Evolutionary conservation across 1,140 invertebrate species (phyloP).

Genomic region (Papilio glaucus): DNA sequence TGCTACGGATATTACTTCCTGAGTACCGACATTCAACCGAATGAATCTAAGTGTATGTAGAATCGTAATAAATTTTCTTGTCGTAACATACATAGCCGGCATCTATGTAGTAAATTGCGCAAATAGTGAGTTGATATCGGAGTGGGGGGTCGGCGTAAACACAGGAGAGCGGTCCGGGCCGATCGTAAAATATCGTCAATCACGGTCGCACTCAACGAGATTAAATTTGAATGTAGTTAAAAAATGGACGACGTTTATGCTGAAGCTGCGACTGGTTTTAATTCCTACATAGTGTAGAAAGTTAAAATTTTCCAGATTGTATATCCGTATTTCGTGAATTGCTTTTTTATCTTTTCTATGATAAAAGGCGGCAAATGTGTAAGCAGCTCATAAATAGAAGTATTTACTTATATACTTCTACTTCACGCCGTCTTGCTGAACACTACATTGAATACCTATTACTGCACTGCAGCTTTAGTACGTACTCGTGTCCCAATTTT

Average conservation of each 20-base stretch:
- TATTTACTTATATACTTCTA: too few relatives aligned
- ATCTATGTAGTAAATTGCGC: background rate
- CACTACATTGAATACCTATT: too few relatives aligned
- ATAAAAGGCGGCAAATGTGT: too few relatives aligned
- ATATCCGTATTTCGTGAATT: background rate
- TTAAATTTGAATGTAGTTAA: slow-evolving; percentile 67
- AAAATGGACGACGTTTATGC: slow-evolving; percentile 39
- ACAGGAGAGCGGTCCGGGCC: slow-evolving; percentile 33
- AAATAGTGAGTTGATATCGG: slow-evolving; percentile 45
- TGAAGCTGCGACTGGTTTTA: slow-evolving; percentile 16
- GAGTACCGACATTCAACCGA: background rate
- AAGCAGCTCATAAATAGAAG: too few relatives aligned
- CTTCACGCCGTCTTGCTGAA: too few relatives aligned
- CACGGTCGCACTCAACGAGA: slow-evolving; percentile 63
- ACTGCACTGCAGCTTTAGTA: too few relatives aligned
- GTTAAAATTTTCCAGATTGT: background rate
- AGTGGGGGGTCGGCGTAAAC: slow-evolving; percentile 39
- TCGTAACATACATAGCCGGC: background rate
- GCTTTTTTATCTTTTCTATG: too few relatives aligned
- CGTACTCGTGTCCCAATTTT: too few relatives aligned
- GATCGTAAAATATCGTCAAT: slow-evolving; percentile 61
- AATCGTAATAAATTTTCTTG: background rate
- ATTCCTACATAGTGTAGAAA: background rate
- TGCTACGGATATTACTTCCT: too few relatives aligned
- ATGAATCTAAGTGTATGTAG: background rate